Conservation (phyloP, 2,888 invertebrate species). For the Agrotis ipsilon region DNA sequence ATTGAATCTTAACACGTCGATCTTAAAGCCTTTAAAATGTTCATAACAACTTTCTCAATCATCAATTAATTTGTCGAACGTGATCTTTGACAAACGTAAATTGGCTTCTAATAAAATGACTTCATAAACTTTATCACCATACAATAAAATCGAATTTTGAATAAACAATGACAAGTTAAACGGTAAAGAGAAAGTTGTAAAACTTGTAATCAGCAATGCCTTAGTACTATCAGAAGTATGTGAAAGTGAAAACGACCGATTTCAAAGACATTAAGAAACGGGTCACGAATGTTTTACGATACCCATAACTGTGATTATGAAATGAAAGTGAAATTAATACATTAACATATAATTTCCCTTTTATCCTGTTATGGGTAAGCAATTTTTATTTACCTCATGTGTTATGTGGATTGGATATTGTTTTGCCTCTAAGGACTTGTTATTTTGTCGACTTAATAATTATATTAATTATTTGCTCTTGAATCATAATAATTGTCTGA, state of each 20-base stretch:
- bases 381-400: constrained; percentile 14
- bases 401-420: constrained; percentile 5
- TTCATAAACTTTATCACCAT: neutral
- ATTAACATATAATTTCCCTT: constrained; percentile 58
- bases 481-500: no score
- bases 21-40: constrained; percentile 10
- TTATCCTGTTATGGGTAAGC: constrained; percentile 14
- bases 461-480: no score
- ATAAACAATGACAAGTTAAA: neutral
- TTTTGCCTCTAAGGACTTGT: neutral
- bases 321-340: constrained; percentile 67
- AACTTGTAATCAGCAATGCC: constrained; percentile 39
- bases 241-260: constrained; percentile 70
- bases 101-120: neutral
- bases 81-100: constrained; percentile 19
- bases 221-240: constrained; percentile 48
- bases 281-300: constrained; percentile 64
- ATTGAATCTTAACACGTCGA: constrained; percentile 13
- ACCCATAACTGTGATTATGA: constrained; percentile 63
- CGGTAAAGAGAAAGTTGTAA: constrained; percentile 27
- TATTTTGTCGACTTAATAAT: no score
- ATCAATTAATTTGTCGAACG: constrained; percentile 46
- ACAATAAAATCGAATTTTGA: constrained; percentile 13
- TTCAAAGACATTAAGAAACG: constrained; percentile 66
- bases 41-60: constrained; percentile 7